A percentile compares a stretch with the other conserved stretches of the same genome.
Evolutionary conservation across 1,140 invertebrate species (phyloP).

Genomic region (Hirudo medicinalis): DNA sequence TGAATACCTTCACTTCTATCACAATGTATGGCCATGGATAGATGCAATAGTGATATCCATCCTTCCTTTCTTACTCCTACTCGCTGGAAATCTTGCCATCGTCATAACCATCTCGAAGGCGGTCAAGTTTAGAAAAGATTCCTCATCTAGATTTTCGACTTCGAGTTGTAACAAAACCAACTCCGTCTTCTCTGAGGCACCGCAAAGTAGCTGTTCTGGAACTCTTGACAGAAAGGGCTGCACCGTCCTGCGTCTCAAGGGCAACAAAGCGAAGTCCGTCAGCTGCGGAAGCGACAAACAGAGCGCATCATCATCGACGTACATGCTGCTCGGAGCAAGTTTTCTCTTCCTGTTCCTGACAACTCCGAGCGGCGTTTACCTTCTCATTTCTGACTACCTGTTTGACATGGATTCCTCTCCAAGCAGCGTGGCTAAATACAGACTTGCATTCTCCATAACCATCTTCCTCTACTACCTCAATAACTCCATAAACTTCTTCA

Average conservation of each 20-base stretch:
- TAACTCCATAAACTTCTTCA: slow-evolving; percentile 16
- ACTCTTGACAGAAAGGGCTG: background rate
- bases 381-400: slow-evolving; percentile 5
- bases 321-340: slow-evolving; percentile 10
- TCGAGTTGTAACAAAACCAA: background rate
- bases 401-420: background rate
- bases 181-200: background rate
- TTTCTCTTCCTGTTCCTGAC: slow-evolving; percentile 6
- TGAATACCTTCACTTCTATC: slow-evolving; percentile 1
- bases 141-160: background rate
- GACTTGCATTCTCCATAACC: background rate
- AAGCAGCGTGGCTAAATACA: background rate
- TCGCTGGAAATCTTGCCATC: slow-evolving; percentile 12
- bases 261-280: background rate
- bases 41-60: background rate
- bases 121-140: background rate
- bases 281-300: background rate
- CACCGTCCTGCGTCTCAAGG: background rate
- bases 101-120: background rate
- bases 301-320: background rate
- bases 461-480: slow-evolving; percentile 12
- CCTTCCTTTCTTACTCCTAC: slow-evolving; percentile 15
- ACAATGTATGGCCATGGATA: background rate
- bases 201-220: background rate
- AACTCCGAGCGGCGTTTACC: slow-evolving; percentile 1